A percentile compares a stretch with the other conserved stretches of the same genome.
phyloP scores from a whole-genome alignment of 1,140 invertebrate genomes.

The Octopus bimaculoides region DNA sequence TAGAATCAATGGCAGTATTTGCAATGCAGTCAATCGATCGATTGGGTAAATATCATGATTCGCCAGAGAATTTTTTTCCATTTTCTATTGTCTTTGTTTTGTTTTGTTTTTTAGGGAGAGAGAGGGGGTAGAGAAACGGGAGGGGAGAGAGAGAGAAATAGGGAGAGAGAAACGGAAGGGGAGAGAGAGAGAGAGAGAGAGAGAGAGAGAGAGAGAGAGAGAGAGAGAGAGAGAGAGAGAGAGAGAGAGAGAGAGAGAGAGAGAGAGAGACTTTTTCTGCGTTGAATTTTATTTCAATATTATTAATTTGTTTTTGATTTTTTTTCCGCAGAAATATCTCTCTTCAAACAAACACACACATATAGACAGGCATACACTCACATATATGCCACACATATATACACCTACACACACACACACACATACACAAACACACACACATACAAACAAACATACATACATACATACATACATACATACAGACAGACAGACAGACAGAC shows the following conservation, averaged over 20 bases:
- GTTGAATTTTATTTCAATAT: no score
- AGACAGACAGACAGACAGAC: neutral
- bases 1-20: no score
- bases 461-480: slow-evolving; percentile 25
- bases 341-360: neutral
- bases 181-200: neutral
- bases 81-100: no score
- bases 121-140: neutral
- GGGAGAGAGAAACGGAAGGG: neutral
- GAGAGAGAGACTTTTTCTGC: neutral
- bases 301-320: neutral
- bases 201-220: neutral
- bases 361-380: neutral
- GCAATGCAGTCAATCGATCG: no score
- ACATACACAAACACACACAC: slow-evolving; percentile 21
- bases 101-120: no score
- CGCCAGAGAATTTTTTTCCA: no score
- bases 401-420: slow-evolving; percentile 17
- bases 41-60: no score
- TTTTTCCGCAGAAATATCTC: neutral
- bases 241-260: neutral
- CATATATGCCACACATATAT: neutral
- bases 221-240: neutral
- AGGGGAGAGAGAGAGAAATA: neutral
- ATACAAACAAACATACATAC: slow-evolving; percentile 22